These are phyloP conservation scores for Polyommatus iphigenia DNA, from an alignment of 2,888 invertebrate genomes.

Conservation along the genomic window DNA sequence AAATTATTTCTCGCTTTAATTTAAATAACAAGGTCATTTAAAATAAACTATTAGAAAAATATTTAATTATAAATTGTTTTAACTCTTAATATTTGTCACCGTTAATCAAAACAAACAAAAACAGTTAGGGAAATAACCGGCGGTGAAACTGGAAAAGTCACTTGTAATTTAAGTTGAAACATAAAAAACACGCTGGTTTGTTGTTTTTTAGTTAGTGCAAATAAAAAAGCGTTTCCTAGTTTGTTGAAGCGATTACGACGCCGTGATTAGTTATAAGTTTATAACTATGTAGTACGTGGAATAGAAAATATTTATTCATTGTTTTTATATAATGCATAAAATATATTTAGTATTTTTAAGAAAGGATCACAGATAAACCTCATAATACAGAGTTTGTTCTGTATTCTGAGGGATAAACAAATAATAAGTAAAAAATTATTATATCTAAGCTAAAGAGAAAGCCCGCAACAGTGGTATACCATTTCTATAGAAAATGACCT, in stretches of 20 bases:
- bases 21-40: background rate
- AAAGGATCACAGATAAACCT: too few relatives aligned
- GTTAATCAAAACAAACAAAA: background rate
- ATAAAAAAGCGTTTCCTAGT: conserved; percentile 5
- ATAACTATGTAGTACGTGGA: background rate
- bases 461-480: background rate
- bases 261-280: background rate
- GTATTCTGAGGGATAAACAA: too few relatives aligned
- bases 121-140: background rate
- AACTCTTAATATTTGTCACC: background rate
- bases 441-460: too few relatives aligned
- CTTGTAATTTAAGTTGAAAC: background rate
- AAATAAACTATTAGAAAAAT: background rate
- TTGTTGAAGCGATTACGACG: background rate
- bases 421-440: too few relatives aligned
- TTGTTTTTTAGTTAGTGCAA: background rate
- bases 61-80: background rate
- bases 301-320: background rate
- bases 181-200: conserved; percentile 6
- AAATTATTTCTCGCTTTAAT: background rate
- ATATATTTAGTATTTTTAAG: too few relatives aligned
- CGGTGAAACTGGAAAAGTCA: background rate
- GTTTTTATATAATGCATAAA: background rate
- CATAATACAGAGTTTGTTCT: too few relatives aligned
- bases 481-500: background rate